phyloP scores from a whole-genome alignment of 2,113 vertebrate species.

The Proteles cristata region DNA sequence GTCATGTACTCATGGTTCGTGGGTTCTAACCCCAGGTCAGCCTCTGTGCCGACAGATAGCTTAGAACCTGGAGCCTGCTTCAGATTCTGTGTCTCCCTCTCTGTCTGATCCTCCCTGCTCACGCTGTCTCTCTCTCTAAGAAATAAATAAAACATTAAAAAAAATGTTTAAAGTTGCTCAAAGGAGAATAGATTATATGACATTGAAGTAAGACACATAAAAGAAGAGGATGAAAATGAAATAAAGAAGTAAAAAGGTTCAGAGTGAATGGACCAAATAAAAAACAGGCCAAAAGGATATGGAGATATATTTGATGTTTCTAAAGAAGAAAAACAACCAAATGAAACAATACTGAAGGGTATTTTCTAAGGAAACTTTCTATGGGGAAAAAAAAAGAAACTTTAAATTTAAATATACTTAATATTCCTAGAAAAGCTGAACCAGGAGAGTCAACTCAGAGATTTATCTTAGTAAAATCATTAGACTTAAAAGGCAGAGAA shows the following conservation, averaged over 20 bases:
- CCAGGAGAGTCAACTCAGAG: background rate
- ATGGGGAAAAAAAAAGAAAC: background rate
- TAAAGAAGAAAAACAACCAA: background rate
- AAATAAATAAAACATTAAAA: too few species aligned
- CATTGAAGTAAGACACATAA: too few species aligned
- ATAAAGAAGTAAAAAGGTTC: background rate
- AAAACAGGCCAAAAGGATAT: background rate
- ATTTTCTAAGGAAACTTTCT: background rate
- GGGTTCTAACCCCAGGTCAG: too few species aligned
- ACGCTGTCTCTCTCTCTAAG: too few species aligned
- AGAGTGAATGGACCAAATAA: background rate
- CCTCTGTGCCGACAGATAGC: too few species aligned
- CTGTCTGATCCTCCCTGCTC: too few species aligned
- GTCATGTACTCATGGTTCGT: too few species aligned
- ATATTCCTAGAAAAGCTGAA: background rate
- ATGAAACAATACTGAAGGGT: background rate
- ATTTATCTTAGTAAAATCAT: background rate
- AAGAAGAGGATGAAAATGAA: background rate
- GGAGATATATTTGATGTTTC: background rate
- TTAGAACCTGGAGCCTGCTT: too few species aligned
- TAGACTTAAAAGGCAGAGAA: background rate
- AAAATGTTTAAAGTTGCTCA: background rate
- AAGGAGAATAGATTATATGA: too few species aligned
- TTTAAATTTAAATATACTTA: background rate
- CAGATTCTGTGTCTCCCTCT: too few species aligned